Evolutionary conservation across 2,113 vertebrate species (phyloP), one percentile per base, ranked within the genome.

Genomic region (Dicrurus megarhynchus): DNA sequence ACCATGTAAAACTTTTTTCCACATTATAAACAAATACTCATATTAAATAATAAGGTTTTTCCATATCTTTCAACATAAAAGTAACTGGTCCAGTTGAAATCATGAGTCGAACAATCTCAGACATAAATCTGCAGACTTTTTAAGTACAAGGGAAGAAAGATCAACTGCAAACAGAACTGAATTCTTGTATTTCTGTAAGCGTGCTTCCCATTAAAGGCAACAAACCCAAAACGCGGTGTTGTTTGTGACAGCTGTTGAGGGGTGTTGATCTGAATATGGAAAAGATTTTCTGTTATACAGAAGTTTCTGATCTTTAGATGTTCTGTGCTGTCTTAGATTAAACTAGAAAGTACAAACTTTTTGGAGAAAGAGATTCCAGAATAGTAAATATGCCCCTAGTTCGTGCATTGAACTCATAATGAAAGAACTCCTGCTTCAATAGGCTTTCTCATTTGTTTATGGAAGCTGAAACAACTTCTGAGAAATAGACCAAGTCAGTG

Each of bases 191-290:
- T 73, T 90, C 42, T 74, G 2, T 53, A 55, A 65, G 9, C 1
- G 1, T 30, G 8, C 10, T 61, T 74, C 30, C 33, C 18, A 60
- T 23, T 33, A 44, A 82, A 68, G 18, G 35, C 59, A 78, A 65
- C 9, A 28, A 32, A 3, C 2, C 23, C 10, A 10, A 81, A 60
- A 5, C 6, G 19, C 3, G 2, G 0, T 46, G 42, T 44, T 59
- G 23, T 50, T 59, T 70, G 20, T 28, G 52, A 64, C 7, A 74
- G 14, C 24, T 67, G 3, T 39, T 46, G 22, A 21, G 13, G 24
- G 13, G 1, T 55, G 3, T 71, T 59, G 35, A 17, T 60, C 21
- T 85, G 44, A 87, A 44, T 7, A 22, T 9, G 11, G 7, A 30
- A 70, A 91, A 64, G 6, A 30, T 61, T 85, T 84, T 75, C 28